Base-by-base conservation (phyloP, 2,888 invertebrate genomes). In the Malachius bipustulatus region DNA sequence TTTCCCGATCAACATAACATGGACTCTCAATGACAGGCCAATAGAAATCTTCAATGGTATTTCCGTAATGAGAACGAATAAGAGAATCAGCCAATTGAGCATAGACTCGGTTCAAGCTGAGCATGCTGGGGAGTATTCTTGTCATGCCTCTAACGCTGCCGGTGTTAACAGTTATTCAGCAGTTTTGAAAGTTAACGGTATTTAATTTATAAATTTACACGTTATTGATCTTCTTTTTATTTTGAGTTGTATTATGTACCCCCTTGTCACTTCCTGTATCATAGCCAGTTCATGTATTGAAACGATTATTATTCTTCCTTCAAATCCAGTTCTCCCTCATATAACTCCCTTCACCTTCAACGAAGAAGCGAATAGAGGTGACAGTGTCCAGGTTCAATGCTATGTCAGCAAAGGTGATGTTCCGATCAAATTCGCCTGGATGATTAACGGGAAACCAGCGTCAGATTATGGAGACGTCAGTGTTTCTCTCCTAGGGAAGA, bases 351-450 rank as follows among this genome's bases (percentile, higher is more conserved):
- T 75, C 55, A 63, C 63, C 53, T 70, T 74, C 47, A 73, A 74
- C 36, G 49, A 44, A 37, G 66, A 66, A 43, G 62, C 66, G 4
- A 51, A 50, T 32, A 36, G 45, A 15, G 55, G 54, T 2, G 53
- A 54, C 28, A 51, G 46, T 36, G 45, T 49, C 6, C 51, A 51
- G 40, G 67, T 77, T 44, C 73, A 73, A 49, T 82, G 82, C 61
- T 75, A 75, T 35, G 73, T 78, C 45, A 69, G 75, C 45, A 77
- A 78, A 56, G 82, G 87, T 41, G 85, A 87, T 64, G 66, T 79
- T 48, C 85, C 85, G 6, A 67, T 87, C 40, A 73, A 70, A 43
- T 75, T 87, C 40, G 67, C 69, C 33, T 87, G 87, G 85, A 70
- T 71, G 45, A 70, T 81, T 49, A 74, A 81, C 51, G 68, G 66